Percentiles rank a stretch among this genome's conserved stretches.
Conservation (phyloP, 2,888 invertebrate genomes). For the Augiades crinisus region DNA sequence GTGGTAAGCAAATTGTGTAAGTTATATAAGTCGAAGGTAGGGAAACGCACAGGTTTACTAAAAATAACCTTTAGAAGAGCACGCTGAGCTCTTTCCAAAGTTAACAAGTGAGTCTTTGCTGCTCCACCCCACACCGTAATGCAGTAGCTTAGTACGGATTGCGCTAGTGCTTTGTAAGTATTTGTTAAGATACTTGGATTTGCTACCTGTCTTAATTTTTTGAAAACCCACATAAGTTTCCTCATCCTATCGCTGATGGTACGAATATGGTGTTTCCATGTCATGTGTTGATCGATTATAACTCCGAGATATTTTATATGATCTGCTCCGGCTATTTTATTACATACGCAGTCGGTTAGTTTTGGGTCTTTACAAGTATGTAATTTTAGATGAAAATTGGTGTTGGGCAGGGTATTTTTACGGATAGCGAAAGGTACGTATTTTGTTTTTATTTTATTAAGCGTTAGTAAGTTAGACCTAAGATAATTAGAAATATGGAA, state of each 20-base stretch:
- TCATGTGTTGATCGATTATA: background rate
- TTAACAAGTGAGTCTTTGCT: background rate
- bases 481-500: conserved; percentile 13
- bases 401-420: background rate
- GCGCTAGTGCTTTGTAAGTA: conserved; percentile 8
- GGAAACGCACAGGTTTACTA: background rate
- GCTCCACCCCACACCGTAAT: too few relatives aligned
- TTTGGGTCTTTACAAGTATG: background rate
- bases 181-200: background rate
- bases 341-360: background rate
- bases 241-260: background rate
- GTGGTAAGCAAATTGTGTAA: background rate
- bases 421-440: conserved; percentile 18
- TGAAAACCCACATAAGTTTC: background rate
- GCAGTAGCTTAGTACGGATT: conserved; percentile 41
- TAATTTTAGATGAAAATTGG: background rate
- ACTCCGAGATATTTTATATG: background rate
- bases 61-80: background rate
- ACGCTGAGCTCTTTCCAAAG: background rate
- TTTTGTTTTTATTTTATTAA: conserved; percentile 27
- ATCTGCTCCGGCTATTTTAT: background rate
- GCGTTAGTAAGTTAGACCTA: conserved; percentile 17
- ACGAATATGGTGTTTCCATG: background rate
- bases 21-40: background rate
- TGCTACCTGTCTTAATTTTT: background rate